A percentile compares a stretch with the other conserved stretches of the same genome.
These are phyloP conservation scores for Leptinotarsa tumamoca DNA, from an alignment of 2,888 invertebrate species.

Conservation along the genomic window DNA sequence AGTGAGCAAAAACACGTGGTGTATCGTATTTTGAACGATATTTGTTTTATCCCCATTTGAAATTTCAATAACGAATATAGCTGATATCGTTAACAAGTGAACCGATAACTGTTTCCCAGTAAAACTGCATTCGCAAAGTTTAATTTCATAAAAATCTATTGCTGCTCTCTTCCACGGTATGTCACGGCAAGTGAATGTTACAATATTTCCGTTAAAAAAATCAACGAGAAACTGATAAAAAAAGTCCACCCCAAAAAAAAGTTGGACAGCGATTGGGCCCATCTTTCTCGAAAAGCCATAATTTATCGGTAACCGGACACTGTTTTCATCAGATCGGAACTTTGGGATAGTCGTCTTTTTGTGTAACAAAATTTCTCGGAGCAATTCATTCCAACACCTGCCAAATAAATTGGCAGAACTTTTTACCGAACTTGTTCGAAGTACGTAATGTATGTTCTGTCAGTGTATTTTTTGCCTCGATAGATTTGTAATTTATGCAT, in stretches of 20 bases:
- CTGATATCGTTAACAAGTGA: too few species aligned
- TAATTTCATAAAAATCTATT: too few species aligned
- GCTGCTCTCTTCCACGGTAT: too few species aligned
- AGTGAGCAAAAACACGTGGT: too few species aligned
- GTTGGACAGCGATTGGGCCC: background rate
- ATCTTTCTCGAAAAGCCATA: conserved; percentile 18
- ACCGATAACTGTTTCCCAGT: too few species aligned
- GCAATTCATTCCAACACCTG: conserved; percentile 42
- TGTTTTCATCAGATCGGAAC: conserved; percentile 33
- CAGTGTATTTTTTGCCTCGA: conserved; percentile 26
- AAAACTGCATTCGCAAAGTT: too few species aligned
- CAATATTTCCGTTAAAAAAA: background rate
- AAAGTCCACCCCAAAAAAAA: background rate
- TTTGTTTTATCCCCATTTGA: too few species aligned
- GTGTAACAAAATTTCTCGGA: conserved; percentile 36
- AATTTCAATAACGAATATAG: too few species aligned
- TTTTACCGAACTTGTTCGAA: conserved; percentile 31
- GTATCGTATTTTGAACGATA: too few species aligned
- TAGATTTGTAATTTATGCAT: conserved; percentile 28
- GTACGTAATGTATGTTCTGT: conserved; percentile 33
- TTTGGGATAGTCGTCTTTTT: conserved; percentile 31
- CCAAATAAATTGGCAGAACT: conserved; percentile 41
- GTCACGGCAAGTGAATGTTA: too few species aligned
- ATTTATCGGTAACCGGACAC: conserved; percentile 35
- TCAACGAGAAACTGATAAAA: background rate